Base-by-base conservation (phyloP, 2,113 vertebrate genomes). In the Sphaerodactylus townsendi region DNA sequence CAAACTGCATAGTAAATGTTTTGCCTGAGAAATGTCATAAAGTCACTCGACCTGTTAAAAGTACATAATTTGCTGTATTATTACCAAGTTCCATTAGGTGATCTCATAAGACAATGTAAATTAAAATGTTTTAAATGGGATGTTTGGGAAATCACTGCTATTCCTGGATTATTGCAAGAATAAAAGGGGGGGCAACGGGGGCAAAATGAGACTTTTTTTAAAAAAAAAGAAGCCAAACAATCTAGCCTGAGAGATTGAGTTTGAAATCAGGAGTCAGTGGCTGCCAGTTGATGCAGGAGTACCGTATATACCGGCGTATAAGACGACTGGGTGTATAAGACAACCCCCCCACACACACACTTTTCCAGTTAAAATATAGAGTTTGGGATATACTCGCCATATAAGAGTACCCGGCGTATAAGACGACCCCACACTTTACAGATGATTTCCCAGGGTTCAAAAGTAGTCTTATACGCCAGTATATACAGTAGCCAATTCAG, bases 71-170 rank as follows among this genome's bases (percentile, higher is more conserved):
- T 82, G 39, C 30, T 0, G 0, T 62, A 75, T 56, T 83, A 56
- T 10, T 48, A 25, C 46, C 2, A 84, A 28, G 9, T 70, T 83
- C 17, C 66, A 74, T 23, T n/a, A 28, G 86, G 5, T 81, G 7
- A 86, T 68, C 88, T 86, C 37, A 50, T 46, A 80, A 90, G 41
- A 86, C 1, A 41, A 23, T 8, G 37, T 33, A 87, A 90, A 71
- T 80, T 2, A 66, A 81, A 86, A 80, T 2, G 28, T 77, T 88
- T 87, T 71, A 1, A 2, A 69, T 62, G 13, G 48, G 1, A 37
- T 17, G 70, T 75, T 30, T 79, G 46, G 77, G 28, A 89, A 88
- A 68, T 33, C 30, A 3, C 65, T 88, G 79, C 81, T 83, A 8
- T 28, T 90, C 14, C 15, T 84, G 2, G 0, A 81, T 13, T 30